phyloP scores from a whole-genome alignment of 2,797 vertebrate species.

The Poliocrania exsul region DNA sequence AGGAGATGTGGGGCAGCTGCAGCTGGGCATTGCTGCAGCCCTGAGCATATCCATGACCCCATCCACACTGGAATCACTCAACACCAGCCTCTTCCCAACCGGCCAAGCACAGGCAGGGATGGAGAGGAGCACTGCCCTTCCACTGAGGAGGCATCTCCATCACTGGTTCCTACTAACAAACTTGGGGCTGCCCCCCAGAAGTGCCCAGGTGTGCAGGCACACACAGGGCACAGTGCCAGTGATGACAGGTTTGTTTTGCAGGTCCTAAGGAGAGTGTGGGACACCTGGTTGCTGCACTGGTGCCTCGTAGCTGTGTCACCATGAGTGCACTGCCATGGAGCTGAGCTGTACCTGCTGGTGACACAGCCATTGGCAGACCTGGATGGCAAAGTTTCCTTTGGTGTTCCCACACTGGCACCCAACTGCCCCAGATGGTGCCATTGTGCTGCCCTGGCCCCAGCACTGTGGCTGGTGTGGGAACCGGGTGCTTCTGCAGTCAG shows the following conservation, averaged over 20 bases:
- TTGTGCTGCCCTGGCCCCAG: rapidly evolving
- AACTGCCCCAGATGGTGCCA: rapidly evolving
- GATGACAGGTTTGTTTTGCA: background rate
- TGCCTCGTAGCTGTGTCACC: no score
- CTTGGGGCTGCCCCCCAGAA: background rate
- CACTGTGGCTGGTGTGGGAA: rapidly evolving
- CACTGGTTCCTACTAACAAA: rapidly evolving
- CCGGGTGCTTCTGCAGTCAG: rapidly evolving
- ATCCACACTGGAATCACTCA: background rate
- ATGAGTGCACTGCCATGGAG: background rate
- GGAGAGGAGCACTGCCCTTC: background rate
- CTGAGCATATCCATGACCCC: rapidly evolving
- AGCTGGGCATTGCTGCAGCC: background rate
- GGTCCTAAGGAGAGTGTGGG: background rate
- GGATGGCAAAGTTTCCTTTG: background rate
- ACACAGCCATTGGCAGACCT: rapidly evolving
- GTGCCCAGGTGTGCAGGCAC: rapidly evolving
- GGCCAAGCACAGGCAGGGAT: rapidly evolving
- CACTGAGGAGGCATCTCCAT: background rate
- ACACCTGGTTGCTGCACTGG: rapidly evolving
- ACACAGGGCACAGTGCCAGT: rapidly evolving
- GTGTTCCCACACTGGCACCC: background rate
- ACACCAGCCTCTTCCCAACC: background rate
- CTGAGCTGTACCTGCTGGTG: background rate
- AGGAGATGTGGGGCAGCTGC: background rate